phyloP scores from a whole-genome alignment of 1,140 invertebrate genomes.

The Reticulitermes speratus region DNA sequence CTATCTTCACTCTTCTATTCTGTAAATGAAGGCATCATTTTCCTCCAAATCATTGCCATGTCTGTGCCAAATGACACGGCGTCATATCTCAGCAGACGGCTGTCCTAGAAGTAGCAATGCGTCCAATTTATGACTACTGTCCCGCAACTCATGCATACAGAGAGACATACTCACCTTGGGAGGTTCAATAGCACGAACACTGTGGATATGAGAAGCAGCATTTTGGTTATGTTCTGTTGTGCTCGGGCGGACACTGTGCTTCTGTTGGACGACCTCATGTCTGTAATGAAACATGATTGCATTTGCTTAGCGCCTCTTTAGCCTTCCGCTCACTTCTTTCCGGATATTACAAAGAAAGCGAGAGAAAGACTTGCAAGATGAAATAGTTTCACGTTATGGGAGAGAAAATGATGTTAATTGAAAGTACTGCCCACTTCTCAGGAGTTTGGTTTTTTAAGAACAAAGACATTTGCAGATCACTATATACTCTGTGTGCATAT shows the following conservation, averaged over 20 bases:
- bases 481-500: too few species aligned
- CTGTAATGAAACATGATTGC: conserved; percentile 42
- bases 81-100: too few species aligned
- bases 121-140: too few species aligned
- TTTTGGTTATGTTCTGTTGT: conserved; percentile 57
- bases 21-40: too few species aligned
- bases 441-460: too few species aligned
- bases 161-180: conserved; percentile 49
- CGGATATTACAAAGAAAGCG: neutral
- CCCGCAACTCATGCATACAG: too few species aligned
- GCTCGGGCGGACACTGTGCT: conserved; percentile 52
- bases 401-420: neutral
- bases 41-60: too few species aligned
- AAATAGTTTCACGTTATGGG: neutral
- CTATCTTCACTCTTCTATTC: too few species aligned
- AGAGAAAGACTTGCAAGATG: neutral
- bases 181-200: conserved; percentile 57
- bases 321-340: neutral
- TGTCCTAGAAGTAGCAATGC: too few species aligned
- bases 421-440: too few species aligned
- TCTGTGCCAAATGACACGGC: too few species aligned
- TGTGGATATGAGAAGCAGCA: conserved; percentile 56
- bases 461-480: too few species aligned
- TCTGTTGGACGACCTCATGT: conserved; percentile 46
- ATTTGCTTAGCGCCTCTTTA: neutral